Conservation (phyloP, 2,113 vertebrate genomes). For the Hucho hucho region DNA sequence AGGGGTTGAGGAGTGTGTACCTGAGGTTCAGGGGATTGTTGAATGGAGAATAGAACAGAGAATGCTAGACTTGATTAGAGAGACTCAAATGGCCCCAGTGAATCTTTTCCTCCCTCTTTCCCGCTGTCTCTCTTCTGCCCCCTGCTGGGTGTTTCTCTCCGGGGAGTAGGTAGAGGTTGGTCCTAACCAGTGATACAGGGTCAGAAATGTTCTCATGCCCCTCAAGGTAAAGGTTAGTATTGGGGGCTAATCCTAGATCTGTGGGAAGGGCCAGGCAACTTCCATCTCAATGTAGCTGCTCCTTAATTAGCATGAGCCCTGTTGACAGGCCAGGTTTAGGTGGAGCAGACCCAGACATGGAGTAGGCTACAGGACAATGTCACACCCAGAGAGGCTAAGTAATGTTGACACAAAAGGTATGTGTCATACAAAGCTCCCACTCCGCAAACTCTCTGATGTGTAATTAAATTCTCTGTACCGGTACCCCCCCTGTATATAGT, state of each 20-base stretch:
- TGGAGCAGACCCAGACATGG: not conserved
- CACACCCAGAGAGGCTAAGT: constrained; percentile 5
- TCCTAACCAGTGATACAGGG: too few species aligned
- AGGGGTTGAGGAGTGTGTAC: constrained; percentile 10
- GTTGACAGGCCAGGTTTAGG: not conserved
- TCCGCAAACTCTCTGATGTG: constrained; percentile 31
- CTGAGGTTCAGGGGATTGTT: constrained; percentile 4
- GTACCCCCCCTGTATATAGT: too few species aligned
- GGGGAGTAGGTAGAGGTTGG: too few species aligned
- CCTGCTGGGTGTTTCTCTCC: constrained; percentile 46
- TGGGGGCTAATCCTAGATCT: too few species aligned
- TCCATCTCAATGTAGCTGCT: not conserved
- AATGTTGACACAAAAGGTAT: constrained; percentile 13
- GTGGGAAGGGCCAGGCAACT: too few species aligned
- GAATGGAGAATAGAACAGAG: constrained; percentile 17
- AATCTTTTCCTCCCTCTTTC: constrained; percentile 25
- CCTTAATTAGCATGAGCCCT: not conserved
- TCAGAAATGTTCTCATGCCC: too few species aligned
- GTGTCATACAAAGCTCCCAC: constrained; percentile 30
- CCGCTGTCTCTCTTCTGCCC: constrained; percentile 47
- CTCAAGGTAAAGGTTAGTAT: too few species aligned
- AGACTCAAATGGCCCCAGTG: not conserved
- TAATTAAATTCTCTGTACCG: constrained; percentile 28
- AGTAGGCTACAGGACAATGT: not conserved
- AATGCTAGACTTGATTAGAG: not conserved